phyloP scores from a whole-genome alignment of 2,797 vertebrate genomes.

The Fringilla coelebs region DNA sequence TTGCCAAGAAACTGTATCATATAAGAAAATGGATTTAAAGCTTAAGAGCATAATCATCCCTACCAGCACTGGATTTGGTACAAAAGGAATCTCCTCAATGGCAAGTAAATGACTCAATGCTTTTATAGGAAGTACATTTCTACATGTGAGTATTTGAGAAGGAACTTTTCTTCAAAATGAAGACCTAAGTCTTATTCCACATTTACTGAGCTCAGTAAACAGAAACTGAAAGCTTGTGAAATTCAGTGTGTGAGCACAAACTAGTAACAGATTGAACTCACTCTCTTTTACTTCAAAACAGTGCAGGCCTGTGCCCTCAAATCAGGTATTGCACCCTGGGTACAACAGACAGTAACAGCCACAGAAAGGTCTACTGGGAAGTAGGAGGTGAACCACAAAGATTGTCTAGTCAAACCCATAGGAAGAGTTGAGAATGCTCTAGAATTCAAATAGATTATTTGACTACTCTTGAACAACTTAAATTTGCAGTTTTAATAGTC shows the following conservation, averaged over 20 bases:
- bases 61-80: neutral
- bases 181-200: neutral
- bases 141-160: neutral
- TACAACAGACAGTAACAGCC: neutral
- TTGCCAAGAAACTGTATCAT: neutral
- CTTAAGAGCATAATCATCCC: neutral
- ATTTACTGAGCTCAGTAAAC: neutral
- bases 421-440: neutral
- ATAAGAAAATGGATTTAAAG: neutral
- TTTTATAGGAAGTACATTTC: neutral
- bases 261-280: neutral
- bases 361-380: neutral
- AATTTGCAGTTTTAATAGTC: neutral
- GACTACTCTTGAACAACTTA: neutral
- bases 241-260: neutral
- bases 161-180: neutral
- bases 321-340: neutral
- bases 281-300: neutral
- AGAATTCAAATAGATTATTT: neutral
- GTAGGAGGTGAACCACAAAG: neutral
- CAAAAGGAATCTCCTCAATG: neutral
- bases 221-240: neutral
- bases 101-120: neutral
- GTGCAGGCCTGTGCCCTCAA: rapidly evolving
- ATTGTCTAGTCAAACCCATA: neutral